Evolutionary conservation across 2,888 invertebrate genomes (phyloP).

Genomic region (Drosophila prolongata): DNA sequence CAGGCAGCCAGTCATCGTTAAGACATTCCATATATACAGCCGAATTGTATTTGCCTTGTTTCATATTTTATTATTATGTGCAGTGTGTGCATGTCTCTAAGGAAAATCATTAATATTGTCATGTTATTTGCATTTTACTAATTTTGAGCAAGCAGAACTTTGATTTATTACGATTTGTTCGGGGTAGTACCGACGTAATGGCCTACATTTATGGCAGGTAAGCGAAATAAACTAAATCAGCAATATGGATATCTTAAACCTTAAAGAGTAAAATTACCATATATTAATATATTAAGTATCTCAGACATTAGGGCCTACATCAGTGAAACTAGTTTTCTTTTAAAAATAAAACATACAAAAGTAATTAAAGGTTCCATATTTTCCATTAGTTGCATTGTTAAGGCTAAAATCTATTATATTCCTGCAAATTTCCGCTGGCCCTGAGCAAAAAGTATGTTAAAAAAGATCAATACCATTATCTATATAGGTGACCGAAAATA

Average conservation of each 20-base stretch:
- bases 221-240: background rate
- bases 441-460: background rate
- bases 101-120: slow-evolving; percentile 69
- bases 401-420: background rate
- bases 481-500: background rate
- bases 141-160: slow-evolving; percentile 56
- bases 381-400: background rate
- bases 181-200: slow-evolving; percentile 35
- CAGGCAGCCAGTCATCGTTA: slow-evolving; percentile 32
- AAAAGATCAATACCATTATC: slow-evolving; percentile 31
- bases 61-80: slow-evolving; percentile 50
- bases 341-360: no score
- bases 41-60: slow-evolving; percentile 43
- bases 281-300: no score
- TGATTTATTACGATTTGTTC: slow-evolving; percentile 59
- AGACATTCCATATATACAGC: slow-evolving; percentile 22
- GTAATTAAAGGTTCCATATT: no score
- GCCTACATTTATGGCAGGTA: slow-evolving; percentile 15
- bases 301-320: no score
- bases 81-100: slow-evolving; percentile 21
- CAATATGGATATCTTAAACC: no score
- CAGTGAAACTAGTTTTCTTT: no score
- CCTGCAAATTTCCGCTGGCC: background rate
- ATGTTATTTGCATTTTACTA: slow-evolving; percentile 68
- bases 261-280: no score